Percentiles rank a stretch among this genome's conserved stretches.
Conservation (phyloP, 2,797 vertebrate genomes). For the Ctenopoma multispine region DNA sequence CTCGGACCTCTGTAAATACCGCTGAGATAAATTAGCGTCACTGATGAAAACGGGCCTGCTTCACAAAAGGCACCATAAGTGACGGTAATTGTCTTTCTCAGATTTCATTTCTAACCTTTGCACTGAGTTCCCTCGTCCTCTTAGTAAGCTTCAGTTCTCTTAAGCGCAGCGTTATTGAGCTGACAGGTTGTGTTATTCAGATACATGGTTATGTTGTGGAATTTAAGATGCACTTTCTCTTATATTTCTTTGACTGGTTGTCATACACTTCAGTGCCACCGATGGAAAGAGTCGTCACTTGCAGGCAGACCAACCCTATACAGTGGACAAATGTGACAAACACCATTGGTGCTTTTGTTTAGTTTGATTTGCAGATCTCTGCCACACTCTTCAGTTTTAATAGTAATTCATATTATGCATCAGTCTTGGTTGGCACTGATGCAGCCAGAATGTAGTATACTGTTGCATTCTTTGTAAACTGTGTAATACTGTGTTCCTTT, state of each 20-base stretch:
- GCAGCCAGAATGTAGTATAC: slow-evolving; percentile 4
- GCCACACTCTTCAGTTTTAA: slow-evolving; percentile 17
- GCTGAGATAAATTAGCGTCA: slow-evolving; percentile 80
- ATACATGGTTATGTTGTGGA: slow-evolving; percentile 51
- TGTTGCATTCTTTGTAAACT: slow-evolving; percentile 24
- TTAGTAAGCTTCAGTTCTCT: slow-evolving; percentile 29
- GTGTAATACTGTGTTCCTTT: slow-evolving; percentile 35
- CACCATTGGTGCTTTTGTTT: slow-evolving; percentile 51
- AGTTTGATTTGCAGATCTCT: slow-evolving; percentile 48
- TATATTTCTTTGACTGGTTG: slow-evolving; percentile 54
- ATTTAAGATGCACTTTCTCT: slow-evolving; percentile 51
- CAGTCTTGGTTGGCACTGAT: slow-evolving; percentile 9
- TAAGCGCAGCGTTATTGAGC: slow-evolving; percentile 65
- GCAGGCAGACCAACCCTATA: slow-evolving; percentile 54
- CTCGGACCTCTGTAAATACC: slow-evolving; percentile 73
- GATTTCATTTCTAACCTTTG: slow-evolving; percentile 87
- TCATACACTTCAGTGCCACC: slow-evolving; percentile 52
- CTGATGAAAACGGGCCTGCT: slow-evolving; percentile 73
- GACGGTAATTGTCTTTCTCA: slow-evolving; percentile 86
- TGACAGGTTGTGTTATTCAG: slow-evolving; percentile 75
- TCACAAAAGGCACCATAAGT: slow-evolving; percentile 79
- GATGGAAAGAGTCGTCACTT: slow-evolving; percentile 62
- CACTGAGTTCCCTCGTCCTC: slow-evolving; percentile 64
- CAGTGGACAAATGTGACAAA: slow-evolving; percentile 64
- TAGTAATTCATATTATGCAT: slow-evolving; percentile 25